Evolutionary conservation across 2,888 invertebrate species (phyloP).

Genomic region (Ochropleura leucogaster): DNA sequence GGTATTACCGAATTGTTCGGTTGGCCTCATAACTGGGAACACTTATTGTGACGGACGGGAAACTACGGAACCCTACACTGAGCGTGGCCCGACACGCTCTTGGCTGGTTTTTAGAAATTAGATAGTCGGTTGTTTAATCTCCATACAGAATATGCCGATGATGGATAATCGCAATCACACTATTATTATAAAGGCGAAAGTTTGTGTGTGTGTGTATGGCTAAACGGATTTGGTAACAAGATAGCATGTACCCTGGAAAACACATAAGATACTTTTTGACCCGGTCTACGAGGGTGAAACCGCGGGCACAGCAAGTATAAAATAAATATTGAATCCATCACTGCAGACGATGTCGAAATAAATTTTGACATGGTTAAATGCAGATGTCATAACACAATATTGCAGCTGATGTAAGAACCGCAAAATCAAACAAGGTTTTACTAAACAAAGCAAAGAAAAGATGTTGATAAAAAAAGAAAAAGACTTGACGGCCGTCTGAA

Average conservation of each 20-base stretch:
- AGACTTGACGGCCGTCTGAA: not conserved
- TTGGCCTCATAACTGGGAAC: too few relatives aligned
- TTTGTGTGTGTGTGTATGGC: too few relatives aligned
- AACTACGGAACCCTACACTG: too few relatives aligned
- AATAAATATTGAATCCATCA: conserved; percentile 9
- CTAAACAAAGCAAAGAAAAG: conserved; percentile 7
- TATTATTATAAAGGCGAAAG: too few relatives aligned
- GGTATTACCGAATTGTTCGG: too few relatives aligned
- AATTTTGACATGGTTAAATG: conserved; percentile 21
- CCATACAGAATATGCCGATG: not conserved
- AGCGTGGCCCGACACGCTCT: too few relatives aligned
- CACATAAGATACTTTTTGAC: too few relatives aligned
- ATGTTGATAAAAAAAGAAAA: not conserved
- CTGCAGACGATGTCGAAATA: conserved; percentile 17
- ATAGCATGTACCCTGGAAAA: too few relatives aligned
- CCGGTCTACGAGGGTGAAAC: too few relatives aligned
- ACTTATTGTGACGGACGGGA: too few relatives aligned
- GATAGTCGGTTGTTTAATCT: not conserved
- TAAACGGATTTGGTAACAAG: too few relatives aligned
- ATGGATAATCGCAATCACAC: not conserved
- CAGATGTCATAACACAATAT: conserved; percentile 16
- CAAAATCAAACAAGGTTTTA: conserved; percentile 20
- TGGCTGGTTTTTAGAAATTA: too few relatives aligned
- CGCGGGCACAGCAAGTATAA: not conserved
- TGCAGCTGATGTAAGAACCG: conserved; percentile 17